These are phyloP conservation scores for Ophion slaviceki DNA, from an alignment of 2,888 invertebrate species.

Conservation along the genomic window DNA sequence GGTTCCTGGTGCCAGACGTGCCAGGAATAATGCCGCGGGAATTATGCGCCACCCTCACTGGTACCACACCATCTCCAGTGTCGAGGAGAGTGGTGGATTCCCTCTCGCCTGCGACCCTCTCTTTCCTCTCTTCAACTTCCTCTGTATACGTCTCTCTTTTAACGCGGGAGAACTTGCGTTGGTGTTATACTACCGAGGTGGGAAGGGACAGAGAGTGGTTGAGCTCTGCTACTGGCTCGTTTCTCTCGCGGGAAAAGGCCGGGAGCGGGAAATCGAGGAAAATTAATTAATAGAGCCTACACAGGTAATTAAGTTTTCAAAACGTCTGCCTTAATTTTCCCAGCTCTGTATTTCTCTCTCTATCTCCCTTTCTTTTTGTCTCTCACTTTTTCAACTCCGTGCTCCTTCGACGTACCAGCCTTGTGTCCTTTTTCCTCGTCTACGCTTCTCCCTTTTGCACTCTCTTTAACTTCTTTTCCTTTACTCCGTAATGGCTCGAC, in stretches of 20 bases:
- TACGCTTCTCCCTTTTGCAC: not conserved
- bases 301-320: slow-evolving; percentile 83
- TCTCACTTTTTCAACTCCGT: slow-evolving; percentile 61
- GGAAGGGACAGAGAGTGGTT: slow-evolving; percentile 10
- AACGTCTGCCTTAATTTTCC: slow-evolving; percentile 76
- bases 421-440: slow-evolving; percentile 24
- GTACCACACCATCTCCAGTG: slow-evolving; percentile 27
- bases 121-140: slow-evolving; percentile 3
- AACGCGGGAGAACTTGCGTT: slow-evolving; percentile 44
- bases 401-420: slow-evolving; percentile 61
- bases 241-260: slow-evolving; percentile 64
- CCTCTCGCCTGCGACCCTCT: slow-evolving; percentile 72
- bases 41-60: slow-evolving; percentile 77
- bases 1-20: slow-evolving; percentile 80
- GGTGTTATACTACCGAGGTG: slow-evolving; percentile 36
- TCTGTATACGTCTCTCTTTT: slow-evolving; percentile 22
- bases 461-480: slow-evolving; percentile 24
- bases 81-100: slow-evolving; percentile 36
- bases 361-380: slow-evolving; percentile 65
- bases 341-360: slow-evolving; percentile 68
- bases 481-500: slow-evolving; percentile 41
- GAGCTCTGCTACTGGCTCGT: slow-evolving; percentile 59
- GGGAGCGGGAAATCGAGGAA: slow-evolving; percentile 81
- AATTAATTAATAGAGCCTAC: slow-evolving; percentile 83
- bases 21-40: slow-evolving; percentile 82